Evolutionary conservation across 2,797 vertebrate genomes (phyloP).

Genomic region (Siniperca undulata): DNA sequence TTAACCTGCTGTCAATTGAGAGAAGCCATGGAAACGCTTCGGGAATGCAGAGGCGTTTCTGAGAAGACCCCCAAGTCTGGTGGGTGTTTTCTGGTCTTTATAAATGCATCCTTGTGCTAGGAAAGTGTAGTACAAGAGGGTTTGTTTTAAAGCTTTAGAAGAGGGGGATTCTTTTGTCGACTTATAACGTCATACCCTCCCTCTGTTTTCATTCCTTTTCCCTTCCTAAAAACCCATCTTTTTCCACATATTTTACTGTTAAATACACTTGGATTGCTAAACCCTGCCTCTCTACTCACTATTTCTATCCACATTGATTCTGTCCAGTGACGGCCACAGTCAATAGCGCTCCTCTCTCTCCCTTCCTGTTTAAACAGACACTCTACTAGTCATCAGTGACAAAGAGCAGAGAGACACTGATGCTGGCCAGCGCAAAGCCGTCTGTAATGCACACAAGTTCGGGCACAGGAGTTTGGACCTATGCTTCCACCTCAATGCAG

Average conservation of each 20-base stretch:
- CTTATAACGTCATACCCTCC: constrained; percentile 43
- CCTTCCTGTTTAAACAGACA: constrained; percentile 54
- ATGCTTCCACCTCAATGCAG: neutral
- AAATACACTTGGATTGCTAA: neutral
- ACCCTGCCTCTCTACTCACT: neutral
- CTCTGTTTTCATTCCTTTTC: constrained; percentile 5
- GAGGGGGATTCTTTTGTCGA: constrained; percentile 44
- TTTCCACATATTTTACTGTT: neutral
- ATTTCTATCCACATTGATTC: constrained; percentile 18
- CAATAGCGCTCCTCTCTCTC: constrained; percentile 12
- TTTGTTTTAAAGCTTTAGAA: constrained; percentile 55
- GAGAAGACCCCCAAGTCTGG: constrained; percentile 69
- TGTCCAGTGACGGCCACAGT: constrained; percentile 18
- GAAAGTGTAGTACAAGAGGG: constrained; percentile 32
- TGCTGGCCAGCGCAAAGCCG: constrained; percentile 33
- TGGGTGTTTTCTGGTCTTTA: constrained; percentile 71
- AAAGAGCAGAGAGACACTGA: constrained; percentile 55
- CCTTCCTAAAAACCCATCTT: neutral
- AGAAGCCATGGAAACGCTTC: constrained; percentile 80
- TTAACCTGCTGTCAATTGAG: constrained; percentile 85
- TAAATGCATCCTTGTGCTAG: constrained; percentile 71
- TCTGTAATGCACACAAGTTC: constrained; percentile 20
- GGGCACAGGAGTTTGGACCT: constrained; percentile 34
- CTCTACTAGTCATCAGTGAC: constrained; percentile 39
- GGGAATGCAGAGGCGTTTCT: constrained; percentile 78